A percentile compares a stretch with the other conserved stretches of the same genome.
Conservation (phyloP, 2,888 invertebrate genomes). For the Brachylomia viminalis region DNA sequence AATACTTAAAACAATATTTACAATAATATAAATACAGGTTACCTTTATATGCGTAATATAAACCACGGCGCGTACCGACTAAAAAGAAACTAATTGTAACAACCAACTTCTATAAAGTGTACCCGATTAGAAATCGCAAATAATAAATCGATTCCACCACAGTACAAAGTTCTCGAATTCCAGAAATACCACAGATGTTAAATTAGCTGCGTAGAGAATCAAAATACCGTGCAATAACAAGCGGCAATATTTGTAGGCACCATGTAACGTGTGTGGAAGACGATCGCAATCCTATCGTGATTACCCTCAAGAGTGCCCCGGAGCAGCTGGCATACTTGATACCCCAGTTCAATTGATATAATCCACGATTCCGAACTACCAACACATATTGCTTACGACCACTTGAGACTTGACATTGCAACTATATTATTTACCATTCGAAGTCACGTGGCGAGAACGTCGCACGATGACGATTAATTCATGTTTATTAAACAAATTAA, state of each 20-base stretch:
- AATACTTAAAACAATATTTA: slow-evolving; percentile 9
- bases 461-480: slow-evolving; percentile 81
- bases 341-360: slow-evolving; percentile 75
- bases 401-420: slow-evolving; percentile 84
- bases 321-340: slow-evolving; percentile 58
- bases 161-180: slow-evolving; percentile 41
- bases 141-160: slow-evolving; percentile 30
- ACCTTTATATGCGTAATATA: not conserved
- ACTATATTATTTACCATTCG: slow-evolving; percentile 80
- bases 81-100: not conserved
- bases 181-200: slow-evolving; percentile 43
- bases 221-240: slow-evolving; percentile 56
- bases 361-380: slow-evolving; percentile 71
- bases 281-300: slow-evolving; percentile 56
- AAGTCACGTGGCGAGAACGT: slow-evolving; percentile 80
- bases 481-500: slow-evolving; percentile 89
- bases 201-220: slow-evolving; percentile 48
- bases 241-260: slow-evolving; percentile 43
- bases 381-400: slow-evolving; percentile 77
- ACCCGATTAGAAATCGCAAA: slow-evolving; percentile 26
- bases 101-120: slow-evolving; percentile 7
- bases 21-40: slow-evolving; percentile 8
- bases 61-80: not conserved
- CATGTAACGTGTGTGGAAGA: slow-evolving; percentile 36
- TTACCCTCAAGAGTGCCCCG: slow-evolving; percentile 49